These are phyloP conservation scores for Listrodromus nycthemerus DNA, from an alignment of 2,888 invertebrate species.

Conservation along the genomic window DNA sequence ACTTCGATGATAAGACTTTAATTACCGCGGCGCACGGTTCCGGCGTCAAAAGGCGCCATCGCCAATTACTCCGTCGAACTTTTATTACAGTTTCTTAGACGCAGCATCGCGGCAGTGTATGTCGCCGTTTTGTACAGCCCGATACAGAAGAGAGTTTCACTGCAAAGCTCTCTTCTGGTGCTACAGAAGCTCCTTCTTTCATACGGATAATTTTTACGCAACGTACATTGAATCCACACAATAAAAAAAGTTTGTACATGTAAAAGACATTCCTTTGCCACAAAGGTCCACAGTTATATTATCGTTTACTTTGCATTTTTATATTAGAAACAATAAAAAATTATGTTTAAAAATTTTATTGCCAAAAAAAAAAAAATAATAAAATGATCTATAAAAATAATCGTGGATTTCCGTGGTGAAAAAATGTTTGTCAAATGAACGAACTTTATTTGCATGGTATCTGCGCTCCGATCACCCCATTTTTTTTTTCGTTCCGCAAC, in stretches of 20 bases:
- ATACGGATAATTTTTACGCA: conserved; percentile 55
- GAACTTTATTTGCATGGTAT: no score
- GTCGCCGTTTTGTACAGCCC: conserved; percentile 30
- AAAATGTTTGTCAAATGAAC: no score
- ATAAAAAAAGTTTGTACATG: not conserved
- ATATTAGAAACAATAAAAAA: not conserved
- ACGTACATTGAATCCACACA: conserved; percentile 17
- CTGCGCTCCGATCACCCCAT: not conserved
- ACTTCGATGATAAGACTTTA: conserved; percentile 67
- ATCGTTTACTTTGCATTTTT: conserved; percentile 13
- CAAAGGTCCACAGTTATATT: conserved; percentile 1
- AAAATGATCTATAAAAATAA: no score
- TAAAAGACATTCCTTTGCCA: not conserved
- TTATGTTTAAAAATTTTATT: no score
- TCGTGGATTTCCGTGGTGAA: no score
- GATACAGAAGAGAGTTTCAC: conserved; percentile 20
- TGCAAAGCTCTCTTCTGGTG: no score
- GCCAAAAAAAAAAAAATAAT: no score
- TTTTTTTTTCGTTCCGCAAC: not conserved
- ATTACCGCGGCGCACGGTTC: conserved; percentile 62
- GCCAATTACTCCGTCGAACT: conserved; percentile 63
- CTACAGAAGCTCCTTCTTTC: conserved; percentile 16
- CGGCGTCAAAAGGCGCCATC: conserved; percentile 68
- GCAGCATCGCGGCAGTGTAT: conserved; percentile 33
- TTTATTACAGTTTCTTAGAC: conserved; percentile 64